Percentiles rank a stretch among this genome's conserved stretches.
phyloP scores from a whole-genome alignment of 2,113 vertebrate species.

The Pitta sordida region DNA sequence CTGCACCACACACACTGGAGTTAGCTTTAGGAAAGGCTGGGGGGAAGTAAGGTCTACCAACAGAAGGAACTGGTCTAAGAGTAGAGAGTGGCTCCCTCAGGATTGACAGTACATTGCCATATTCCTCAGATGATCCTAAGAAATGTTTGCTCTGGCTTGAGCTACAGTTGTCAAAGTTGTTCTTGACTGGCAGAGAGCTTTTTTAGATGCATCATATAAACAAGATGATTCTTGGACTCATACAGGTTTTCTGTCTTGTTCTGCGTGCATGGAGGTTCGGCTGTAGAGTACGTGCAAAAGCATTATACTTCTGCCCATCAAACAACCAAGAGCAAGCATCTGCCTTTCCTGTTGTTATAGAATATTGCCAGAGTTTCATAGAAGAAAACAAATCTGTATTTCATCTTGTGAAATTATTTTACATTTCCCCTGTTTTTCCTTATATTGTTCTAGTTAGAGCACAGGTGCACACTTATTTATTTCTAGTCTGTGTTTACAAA shows the following conservation, averaged over 20 bases:
- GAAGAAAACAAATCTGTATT: constrained; percentile 8
- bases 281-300: background rate
- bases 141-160: background rate
- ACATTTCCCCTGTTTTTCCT: background rate
- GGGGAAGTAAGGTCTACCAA: fast-evolving
- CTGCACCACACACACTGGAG: fast-evolving
- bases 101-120: background rate
- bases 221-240: background rate
- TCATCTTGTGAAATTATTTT: constrained; percentile 4
- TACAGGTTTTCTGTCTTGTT: background rate
- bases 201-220: background rate
- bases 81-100: background rate
- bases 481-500: background rate
- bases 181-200: background rate
- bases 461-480: background rate
- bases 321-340: background rate
- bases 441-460: background rate
- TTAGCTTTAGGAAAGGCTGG: background rate
- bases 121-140: background rate
- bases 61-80: background rate
- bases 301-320: background rate
- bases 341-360: background rate
- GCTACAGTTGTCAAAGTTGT: background rate
- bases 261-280: background rate
- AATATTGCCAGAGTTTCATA: background rate